A percentile compares a stretch with the other conserved stretches of the same genome.
Conservation (phyloP, 2,888 invertebrate genomes). For the Macrosoma leucophasiata region DNA sequence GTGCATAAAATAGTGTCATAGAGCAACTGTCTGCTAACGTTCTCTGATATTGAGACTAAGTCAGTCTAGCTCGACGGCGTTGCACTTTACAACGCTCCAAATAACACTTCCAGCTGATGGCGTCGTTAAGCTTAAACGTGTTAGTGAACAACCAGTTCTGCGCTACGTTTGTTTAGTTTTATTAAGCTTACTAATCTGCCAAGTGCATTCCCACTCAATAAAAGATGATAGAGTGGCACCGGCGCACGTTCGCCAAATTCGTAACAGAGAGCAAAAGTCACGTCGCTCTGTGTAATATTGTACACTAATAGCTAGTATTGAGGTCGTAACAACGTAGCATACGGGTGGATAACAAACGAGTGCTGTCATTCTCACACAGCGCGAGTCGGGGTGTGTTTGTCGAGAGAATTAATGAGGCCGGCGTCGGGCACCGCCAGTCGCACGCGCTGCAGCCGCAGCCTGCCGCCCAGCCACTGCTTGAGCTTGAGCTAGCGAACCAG, state of each 20-base stretch:
- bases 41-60: conserved; percentile 1
- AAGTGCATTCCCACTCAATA: too few species aligned
- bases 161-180: conserved; percentile 14
- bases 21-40: too few species aligned
- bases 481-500: too few species aligned
- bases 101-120: conserved; percentile 23
- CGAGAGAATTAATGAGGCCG: conserved; percentile 32
- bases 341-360: conserved; percentile 28
- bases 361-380: conserved; percentile 29
- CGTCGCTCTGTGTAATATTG: too few species aligned
- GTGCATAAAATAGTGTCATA: too few species aligned
- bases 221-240: too few species aligned
- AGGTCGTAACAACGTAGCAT: conserved; percentile 15
- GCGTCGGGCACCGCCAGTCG: conserved; percentile 51
- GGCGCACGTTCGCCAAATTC: too few species aligned
- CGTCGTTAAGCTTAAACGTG: conserved; percentile 15
- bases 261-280: too few species aligned
- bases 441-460: conserved; percentile 7
- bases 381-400: conserved; percentile 26
- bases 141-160: conserved; percentile 13
- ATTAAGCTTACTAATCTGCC: too few species aligned
- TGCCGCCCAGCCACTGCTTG: too few species aligned
- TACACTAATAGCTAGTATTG: conserved; percentile 13
- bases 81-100: conserved; percentile 21
- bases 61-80: conserved; percentile 11